Percentiles rank a stretch among this genome's conserved stretches.
Evolutionary conservation across 2,797 vertebrate species (phyloP).

Genomic region (Spinibarbus caldwelli): DNA sequence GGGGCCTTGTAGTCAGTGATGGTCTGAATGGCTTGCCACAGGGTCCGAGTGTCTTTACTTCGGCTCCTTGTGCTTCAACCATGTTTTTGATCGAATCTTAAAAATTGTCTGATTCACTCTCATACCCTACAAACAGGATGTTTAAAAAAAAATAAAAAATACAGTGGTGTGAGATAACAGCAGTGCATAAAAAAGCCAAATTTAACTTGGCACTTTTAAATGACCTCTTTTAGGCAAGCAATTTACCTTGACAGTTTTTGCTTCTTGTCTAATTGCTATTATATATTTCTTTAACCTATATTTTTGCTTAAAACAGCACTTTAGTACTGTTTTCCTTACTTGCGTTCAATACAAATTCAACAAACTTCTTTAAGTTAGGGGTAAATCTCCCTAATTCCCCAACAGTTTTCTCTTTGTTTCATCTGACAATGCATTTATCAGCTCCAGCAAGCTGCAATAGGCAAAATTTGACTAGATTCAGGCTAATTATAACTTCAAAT

Average conservation of each 20-base stretch:
- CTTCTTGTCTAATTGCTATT: neutral
- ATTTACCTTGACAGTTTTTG: neutral
- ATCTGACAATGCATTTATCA: neutral
- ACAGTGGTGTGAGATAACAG: neutral
- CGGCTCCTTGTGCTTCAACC: too few species aligned
- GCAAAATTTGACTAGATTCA: neutral
- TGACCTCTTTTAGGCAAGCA: neutral
- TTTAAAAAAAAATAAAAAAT: neutral
- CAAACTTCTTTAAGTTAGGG: neutral
- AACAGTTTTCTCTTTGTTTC: neutral
- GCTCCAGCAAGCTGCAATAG: neutral
- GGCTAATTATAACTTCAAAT: neutral
- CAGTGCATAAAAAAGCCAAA: neutral
- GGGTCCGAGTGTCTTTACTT: too few species aligned
- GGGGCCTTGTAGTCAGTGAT: too few species aligned
- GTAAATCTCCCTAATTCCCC: neutral
- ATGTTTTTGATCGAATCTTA: too few species aligned
- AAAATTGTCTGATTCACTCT: too few species aligned
- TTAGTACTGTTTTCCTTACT: neutral
- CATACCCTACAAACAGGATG: neutral
- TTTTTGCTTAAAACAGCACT: neutral
- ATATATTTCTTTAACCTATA: neutral
- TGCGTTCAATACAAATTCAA: neutral
- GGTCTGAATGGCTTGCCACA: too few species aligned
- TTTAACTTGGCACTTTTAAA: neutral